Conservation (phyloP, 1,140 invertebrate genomes). For the Trichoplusia ni region DNA sequence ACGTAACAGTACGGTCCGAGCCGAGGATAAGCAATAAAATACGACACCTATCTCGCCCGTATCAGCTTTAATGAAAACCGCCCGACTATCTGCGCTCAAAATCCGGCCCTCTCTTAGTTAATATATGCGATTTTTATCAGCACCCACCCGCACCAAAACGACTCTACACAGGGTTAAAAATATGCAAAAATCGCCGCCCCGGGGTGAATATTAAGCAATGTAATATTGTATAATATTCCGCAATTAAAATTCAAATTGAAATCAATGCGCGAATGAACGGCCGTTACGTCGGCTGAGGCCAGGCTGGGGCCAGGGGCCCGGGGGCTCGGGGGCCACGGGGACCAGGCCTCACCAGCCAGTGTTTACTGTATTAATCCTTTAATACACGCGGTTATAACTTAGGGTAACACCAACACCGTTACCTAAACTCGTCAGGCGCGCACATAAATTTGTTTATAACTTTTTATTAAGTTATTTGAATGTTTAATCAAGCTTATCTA, state of each 20-base stretch:
- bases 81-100: constrained; percentile 49
- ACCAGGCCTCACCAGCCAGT: background rate
- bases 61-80: constrained; percentile 66
- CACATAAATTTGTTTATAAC: background rate
- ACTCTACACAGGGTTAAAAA: constrained; percentile 55
- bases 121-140: constrained; percentile 74
- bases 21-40: constrained; percentile 57
- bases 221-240: constrained; percentile 80
- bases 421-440: constrained; percentile 5
- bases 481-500: constrained; percentile 1
- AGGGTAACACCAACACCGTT: background rate
- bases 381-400: constrained; percentile 16
- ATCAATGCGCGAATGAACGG: constrained; percentile 77
- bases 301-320: background rate
- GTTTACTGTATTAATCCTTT: constrained; percentile 34
- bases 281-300: background rate
- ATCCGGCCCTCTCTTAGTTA: constrained; percentile 52
- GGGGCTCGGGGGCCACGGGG: background rate
- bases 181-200: constrained; percentile 76
- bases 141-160: constrained; percentile 47
- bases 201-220: constrained; percentile 80
- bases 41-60: constrained; percentile 53
- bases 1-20: constrained; percentile 42
- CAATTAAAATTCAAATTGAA: constrained; percentile 83
- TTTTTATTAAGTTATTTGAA: constrained; percentile 11